Conservation (phyloP, 2,888 invertebrate species). For the Ligdia adustata region DNA sequence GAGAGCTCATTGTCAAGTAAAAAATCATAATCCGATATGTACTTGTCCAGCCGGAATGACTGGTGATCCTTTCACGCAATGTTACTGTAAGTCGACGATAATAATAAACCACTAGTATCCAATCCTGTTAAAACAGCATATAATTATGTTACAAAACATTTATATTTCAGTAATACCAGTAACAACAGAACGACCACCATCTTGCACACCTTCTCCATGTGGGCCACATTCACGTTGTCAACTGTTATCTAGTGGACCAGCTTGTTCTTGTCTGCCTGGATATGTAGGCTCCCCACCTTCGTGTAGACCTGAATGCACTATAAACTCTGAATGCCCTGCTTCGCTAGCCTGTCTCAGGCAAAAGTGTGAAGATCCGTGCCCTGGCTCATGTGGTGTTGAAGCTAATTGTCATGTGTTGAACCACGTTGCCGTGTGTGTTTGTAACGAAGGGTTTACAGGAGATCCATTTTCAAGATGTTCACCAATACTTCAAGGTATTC, state of each 20-base stretch:
- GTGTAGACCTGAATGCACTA: slow-evolving; percentile 91
- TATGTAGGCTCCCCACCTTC: slow-evolving; percentile 91
- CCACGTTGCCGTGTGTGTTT: slow-evolving; percentile 92
- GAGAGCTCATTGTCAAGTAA: slow-evolving; percentile 91
- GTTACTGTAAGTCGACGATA: slow-evolving; percentile 85
- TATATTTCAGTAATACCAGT: slow-evolving; percentile 64
- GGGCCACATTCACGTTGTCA: slow-evolving; percentile 93
- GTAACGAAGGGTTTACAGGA: slow-evolving; percentile 89
- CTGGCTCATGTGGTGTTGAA: slow-evolving; percentile 92
- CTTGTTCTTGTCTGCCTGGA: slow-evolving; percentile 91
- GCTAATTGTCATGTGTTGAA: slow-evolving; percentile 91
- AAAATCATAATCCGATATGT: slow-evolving; percentile 94
- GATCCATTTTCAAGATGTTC: slow-evolving; percentile 91
- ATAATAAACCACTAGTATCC: too few species aligned
- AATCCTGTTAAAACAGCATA: too few species aligned
- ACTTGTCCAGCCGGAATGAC: slow-evolving; percentile 93
- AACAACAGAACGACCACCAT: slow-evolving; percentile 87
- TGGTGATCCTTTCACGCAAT: slow-evolving; percentile 93
- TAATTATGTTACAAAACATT: too few species aligned
- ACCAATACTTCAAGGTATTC: slow-evolving; percentile 76
- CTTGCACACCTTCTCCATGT: slow-evolving; percentile 92
- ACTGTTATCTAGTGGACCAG: slow-evolving; percentile 88
- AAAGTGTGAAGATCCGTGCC: slow-evolving; percentile 92
- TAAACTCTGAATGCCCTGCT: slow-evolving; percentile 91
- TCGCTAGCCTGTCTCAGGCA: slow-evolving; percentile 90